Base-by-base conservation (phyloP, 2,888 invertebrate genomes). In the Eupeodes luniger region DNA sequence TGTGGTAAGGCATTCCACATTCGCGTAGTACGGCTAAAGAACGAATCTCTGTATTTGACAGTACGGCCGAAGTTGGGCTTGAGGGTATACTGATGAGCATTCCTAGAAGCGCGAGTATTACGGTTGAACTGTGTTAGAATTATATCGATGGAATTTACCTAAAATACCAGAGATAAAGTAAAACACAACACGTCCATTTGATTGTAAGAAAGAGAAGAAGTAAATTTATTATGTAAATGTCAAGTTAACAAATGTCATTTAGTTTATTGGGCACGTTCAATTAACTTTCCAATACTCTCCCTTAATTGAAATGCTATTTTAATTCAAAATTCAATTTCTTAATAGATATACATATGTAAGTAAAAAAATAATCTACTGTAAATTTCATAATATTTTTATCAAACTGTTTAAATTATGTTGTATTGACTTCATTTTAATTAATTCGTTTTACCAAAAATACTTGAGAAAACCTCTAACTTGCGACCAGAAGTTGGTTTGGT, bases 401-500 rank as follows among this genome's bases (percentile, higher is more conserved):
- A 2, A 27, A 57, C 27, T 57, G 10, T 57, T 19, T 27, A 19
- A 27, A 27, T 10, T 57, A 57, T 9, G 7, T 44, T 16, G 40
- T 11, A 16, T 59, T 34, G 14, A 36, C 14, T 36, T 59, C 36
- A 36, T 36, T 36, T 59, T 7, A 2, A 14, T 5, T n/a, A 27
- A 11, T 40, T 61, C 61, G n/a, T 10, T 40, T 7, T 61, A 61
- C 76, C 40, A 76, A 76, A 76, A 64, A 76, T 27, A 76, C 9
- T 70, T 70, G 19, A 64, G 53, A 70, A 79, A 27, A 53, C 5
- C 40, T 69, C 49, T 12, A 70, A 55, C 53, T 78, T 79, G 11
- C 61, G 59, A 36, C 79, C 62, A 12, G 70, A 61, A 36, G 47
- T 62, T 44, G 70, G 70, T 72, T 72, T 79, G 40, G 79, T 79